Conservation (phyloP, 2,113 vertebrate species). For the Actenoides lindsayi region DNA sequence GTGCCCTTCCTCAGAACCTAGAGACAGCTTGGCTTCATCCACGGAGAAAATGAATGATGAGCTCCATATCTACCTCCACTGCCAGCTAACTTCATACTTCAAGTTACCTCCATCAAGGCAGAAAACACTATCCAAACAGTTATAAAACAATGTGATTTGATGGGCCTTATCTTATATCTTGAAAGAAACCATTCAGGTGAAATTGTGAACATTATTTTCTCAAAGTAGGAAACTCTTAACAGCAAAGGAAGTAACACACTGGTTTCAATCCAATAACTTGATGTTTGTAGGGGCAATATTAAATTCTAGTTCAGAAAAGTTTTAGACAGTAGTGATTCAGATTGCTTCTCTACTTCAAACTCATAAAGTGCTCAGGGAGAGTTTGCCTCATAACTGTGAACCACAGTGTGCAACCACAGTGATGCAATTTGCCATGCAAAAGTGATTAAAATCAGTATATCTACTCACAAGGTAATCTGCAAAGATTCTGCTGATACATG, state of each 20-base stretch:
- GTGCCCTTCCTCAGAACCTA: neutral
- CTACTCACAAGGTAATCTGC: neutral
- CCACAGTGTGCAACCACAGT: neutral
- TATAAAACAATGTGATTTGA: neutral
- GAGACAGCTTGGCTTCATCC: neutral
- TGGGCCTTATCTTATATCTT: neutral
- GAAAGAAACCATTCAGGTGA: neutral
- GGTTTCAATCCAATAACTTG: neutral
- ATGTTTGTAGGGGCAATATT: neutral
- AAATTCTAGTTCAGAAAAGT: constrained; percentile 14
- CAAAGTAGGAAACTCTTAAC: neutral
- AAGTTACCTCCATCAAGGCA: neutral
- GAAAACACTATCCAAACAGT: neutral
- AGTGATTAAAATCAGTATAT: constrained; percentile 14
- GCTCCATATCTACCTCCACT: neutral
- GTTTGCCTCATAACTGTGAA: neutral
- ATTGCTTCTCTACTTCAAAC: neutral
- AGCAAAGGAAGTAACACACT: neutral
- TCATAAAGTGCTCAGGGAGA: neutral
- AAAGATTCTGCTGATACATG: neutral
- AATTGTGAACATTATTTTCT: constrained; percentile 2
- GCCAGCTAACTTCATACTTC: neutral
- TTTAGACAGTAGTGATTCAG: neutral
- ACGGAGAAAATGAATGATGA: neutral
- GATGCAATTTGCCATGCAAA: neutral